Evolutionary conservation across 2,113 vertebrate species (phyloP).

Genomic region (Lepisosteus osseus): DNA sequence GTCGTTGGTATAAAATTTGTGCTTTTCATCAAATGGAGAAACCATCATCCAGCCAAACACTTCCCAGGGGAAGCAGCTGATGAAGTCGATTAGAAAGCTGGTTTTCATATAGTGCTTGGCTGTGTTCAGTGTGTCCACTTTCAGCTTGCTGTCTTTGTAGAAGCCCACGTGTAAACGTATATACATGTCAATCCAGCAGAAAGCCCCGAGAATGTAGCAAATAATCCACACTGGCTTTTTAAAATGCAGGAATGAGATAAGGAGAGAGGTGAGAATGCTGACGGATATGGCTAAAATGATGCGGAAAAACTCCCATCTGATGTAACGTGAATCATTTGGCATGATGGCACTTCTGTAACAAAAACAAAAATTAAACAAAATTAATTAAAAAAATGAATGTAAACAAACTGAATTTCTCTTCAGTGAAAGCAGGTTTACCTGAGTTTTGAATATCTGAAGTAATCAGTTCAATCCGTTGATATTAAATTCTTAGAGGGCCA

Average conservation of each 20-base stretch:
- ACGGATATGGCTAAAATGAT: conserved; percentile 6
- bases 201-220: conserved; percentile 10
- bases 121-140: conserved; percentile 27
- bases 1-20: conserved; percentile 10
- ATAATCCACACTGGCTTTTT: conserved; percentile 17
- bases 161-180: conserved; percentile 32
- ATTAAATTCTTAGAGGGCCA: too few species aligned
- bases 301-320: conserved; percentile 27
- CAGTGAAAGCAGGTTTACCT: too few species aligned
- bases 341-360: conserved; percentile 27
- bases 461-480: too few species aligned
- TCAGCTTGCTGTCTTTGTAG: conserved; percentile 22
- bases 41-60: conserved; percentile 13
- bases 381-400: background rate
- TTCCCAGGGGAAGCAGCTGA: conserved; percentile 34
- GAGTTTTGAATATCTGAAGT: too few species aligned
- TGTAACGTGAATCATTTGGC: conserved; percentile 18
- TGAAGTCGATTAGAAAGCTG: conserved; percentile 26
- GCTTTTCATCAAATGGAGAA: conserved; percentile 6
- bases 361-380: background rate
- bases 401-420: too few species aligned
- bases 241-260: conserved; percentile 26
- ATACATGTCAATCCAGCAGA: conserved; percentile 34
- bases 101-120: conserved; percentile 25
- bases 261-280: conserved; percentile 18